These are phyloP conservation scores for Ia io DNA, from an alignment of 2,113 vertebrate species.

Conservation along the genomic window DNA sequence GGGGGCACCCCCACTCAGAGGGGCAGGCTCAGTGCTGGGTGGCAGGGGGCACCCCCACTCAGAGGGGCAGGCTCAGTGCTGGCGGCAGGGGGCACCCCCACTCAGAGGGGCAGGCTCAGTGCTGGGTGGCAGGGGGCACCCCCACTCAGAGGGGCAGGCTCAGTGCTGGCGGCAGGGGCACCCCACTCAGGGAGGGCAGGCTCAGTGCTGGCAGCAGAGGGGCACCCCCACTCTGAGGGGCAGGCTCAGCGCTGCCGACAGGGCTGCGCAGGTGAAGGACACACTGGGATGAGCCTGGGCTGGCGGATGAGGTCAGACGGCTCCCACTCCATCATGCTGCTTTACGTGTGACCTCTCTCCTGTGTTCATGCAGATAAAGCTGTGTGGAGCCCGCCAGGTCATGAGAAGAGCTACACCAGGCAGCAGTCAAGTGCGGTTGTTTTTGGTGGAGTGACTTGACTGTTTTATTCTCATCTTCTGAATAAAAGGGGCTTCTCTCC, in stretches of 20 bases:
- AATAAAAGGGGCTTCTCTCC: neutral
- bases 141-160: neutral
- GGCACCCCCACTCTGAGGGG: no score
- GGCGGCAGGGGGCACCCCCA: neutral
- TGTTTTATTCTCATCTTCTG: neutral
- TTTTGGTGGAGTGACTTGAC: neutral
- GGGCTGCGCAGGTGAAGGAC: neutral
- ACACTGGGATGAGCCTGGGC: neutral
- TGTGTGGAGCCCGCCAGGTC: neutral
- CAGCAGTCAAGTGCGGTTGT: neutral
- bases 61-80: neutral
- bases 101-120: no score
- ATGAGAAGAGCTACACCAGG: neutral
- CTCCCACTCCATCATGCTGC: neutral
- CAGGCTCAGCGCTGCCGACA: no score
- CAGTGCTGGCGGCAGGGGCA: neutral
- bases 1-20: no score
- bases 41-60: neutral
- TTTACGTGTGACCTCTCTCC: neutral
- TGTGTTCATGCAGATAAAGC: neutral
- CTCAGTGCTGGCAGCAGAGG: neutral
- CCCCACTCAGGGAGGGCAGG: neutral
- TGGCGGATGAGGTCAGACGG: rapidly evolving
- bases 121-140: no score
- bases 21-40: neutral